These are phyloP conservation scores for Plodia interpunctella DNA, from an alignment of 1,140 invertebrate species.

Conservation along the genomic window DNA sequence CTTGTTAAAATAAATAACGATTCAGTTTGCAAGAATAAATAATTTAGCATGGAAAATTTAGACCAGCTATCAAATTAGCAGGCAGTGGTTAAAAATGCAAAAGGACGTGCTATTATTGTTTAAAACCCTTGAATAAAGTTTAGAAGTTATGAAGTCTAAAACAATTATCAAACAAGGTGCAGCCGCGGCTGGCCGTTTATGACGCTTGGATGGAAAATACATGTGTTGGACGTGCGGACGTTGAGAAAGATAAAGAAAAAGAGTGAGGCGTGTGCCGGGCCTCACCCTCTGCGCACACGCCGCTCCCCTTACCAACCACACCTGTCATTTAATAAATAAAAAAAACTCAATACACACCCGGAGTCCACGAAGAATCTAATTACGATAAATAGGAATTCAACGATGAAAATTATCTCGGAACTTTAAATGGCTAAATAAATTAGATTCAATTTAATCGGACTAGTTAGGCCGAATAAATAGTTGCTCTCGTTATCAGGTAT, in stretches of 20 bases:
- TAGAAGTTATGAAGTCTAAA: not conserved
- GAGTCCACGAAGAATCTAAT: not conserved
- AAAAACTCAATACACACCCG: not conserved
- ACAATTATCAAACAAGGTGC: conserved; percentile 1
- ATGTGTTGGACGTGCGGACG: not conserved
- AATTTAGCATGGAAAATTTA: too few species aligned
- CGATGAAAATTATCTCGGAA: not conserved
- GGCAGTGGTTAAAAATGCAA: not conserved
- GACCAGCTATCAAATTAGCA: not conserved
- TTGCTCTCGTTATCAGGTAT: not conserved
- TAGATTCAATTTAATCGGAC: not conserved
- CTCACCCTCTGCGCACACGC: conserved; percentile 25
- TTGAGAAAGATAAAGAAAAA: conserved; percentile 1
- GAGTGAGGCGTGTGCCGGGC: conserved; percentile 20
- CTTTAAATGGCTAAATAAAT: conserved; percentile 2
- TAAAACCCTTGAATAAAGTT: not conserved
- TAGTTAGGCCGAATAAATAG: not conserved
- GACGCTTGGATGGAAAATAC: not conserved
- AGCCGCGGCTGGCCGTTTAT: not conserved
- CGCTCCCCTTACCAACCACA: conserved; percentile 23
- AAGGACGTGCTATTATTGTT: not conserved
- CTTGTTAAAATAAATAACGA: too few species aligned
- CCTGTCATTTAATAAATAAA: conserved; percentile 28
- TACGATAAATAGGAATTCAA: not conserved
- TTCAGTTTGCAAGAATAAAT: too few species aligned